These are phyloP conservation scores for Drosophila elegans DNA, from an alignment of 1,140 invertebrate genomes.

Conservation along the genomic window DNA sequence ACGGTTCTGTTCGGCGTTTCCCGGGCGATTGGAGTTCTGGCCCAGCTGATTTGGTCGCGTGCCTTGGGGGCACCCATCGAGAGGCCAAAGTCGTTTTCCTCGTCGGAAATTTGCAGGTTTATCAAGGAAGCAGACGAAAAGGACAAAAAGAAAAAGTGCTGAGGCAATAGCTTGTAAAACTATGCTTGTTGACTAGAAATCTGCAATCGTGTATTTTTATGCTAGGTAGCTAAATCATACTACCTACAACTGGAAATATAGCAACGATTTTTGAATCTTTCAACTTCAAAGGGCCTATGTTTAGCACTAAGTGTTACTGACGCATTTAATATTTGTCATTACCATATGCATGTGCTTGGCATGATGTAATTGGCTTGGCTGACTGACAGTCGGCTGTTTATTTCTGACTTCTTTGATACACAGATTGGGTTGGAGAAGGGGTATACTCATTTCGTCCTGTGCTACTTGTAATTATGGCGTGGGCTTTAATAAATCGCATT, in stretches of 20 bases:
- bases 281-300: neutral
- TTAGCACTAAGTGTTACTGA: neutral
- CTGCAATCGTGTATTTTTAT: neutral
- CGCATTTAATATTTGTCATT: constrained; percentile 1
- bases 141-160: constrained; percentile 1
- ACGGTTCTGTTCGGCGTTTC: constrained; percentile 98
- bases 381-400: constrained; percentile 15
- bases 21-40: constrained; percentile 94
- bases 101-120: constrained; percentile 86
- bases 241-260: too few relatives aligned
- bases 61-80: constrained; percentile 97
- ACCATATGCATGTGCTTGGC: constrained; percentile 27
- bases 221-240: too few relatives aligned
- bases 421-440: neutral
- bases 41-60: constrained; percentile 96
- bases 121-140: neutral
- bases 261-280: neutral
- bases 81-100: constrained; percentile 97
- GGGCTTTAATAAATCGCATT: constrained; percentile 14
- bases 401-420: constrained; percentile 35
- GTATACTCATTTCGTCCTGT: neutral
- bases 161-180: neutral
- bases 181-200: neutral
- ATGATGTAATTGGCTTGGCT: constrained; percentile 36
- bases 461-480: constrained; percentile 21